Conservation (phyloP, 2,113 vertebrate species). For the Paraplagusia blochii region DNA sequence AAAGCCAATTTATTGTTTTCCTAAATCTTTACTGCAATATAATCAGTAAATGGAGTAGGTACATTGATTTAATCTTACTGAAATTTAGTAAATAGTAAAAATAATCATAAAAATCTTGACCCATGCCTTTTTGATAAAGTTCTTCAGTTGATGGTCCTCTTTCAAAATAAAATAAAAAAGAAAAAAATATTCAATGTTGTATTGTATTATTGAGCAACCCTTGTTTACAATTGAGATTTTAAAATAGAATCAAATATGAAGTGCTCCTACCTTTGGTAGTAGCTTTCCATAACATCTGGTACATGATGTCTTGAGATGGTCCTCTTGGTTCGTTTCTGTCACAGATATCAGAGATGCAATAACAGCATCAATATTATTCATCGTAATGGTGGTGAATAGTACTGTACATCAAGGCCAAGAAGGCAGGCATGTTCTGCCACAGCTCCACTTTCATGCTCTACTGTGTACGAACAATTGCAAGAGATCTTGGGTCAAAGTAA, state of each 20-base stretch:
- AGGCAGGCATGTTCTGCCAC: slow-evolving; percentile 52
- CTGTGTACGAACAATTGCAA: slow-evolving; percentile 76
- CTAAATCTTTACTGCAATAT: no score
- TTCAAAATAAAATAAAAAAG: no score
- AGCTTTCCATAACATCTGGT: slow-evolving; percentile 81
- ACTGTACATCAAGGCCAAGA: slow-evolving; percentile 9
- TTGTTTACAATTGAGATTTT: no score
- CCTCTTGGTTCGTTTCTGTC: slow-evolving; percentile 93
- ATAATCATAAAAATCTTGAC: no score
- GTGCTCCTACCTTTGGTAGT: slow-evolving; percentile 85
- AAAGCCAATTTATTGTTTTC: no score
- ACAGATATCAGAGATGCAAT: slow-evolving; percentile 31
- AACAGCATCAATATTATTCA: slow-evolving; percentile 3
- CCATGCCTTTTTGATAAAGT: no score
- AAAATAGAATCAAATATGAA: slow-evolving; percentile 2
- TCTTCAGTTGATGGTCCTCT: no score
- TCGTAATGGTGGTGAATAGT: slow-evolving; percentile 3
- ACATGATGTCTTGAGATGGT: slow-evolving; percentile 86
- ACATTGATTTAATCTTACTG: no score
- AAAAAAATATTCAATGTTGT: no score
- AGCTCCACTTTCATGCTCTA: slow-evolving; percentile 48
- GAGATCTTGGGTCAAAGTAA: slow-evolving; percentile 81
- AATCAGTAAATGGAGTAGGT: no score
- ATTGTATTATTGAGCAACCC: no score
- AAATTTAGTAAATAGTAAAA: no score